A percentile compares a stretch with the other conserved stretches of the same genome.
Evolutionary conservation across 2,113 vertebrate genomes (phyloP).

Genomic region (Xiphophorus couchianus): DNA sequence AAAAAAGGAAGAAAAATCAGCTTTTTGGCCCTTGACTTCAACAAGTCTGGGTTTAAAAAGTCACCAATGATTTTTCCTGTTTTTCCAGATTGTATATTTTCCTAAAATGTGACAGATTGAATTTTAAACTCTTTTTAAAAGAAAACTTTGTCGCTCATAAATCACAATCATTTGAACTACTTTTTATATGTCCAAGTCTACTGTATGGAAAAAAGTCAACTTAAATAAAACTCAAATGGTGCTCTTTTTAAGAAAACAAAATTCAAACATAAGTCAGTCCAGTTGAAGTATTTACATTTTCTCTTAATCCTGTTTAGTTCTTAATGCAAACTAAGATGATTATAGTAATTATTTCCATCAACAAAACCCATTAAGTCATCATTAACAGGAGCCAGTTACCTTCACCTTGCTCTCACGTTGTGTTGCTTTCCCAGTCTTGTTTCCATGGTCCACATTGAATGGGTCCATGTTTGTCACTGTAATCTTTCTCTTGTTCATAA

Average conservation of each 20-base stretch:
- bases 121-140: conserved; percentile 83
- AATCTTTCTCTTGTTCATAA: conserved; percentile 85
- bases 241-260: too few species aligned
- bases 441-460: conserved; percentile 88
- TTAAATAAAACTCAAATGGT: not conserved
- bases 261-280: too few species aligned
- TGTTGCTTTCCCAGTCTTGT: conserved; percentile 72
- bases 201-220: not conserved
- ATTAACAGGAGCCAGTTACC: conserved; percentile 79
- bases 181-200: conserved; percentile 20
- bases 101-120: conserved; percentile 86
- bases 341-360: conserved; percentile 72
- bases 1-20: conserved; percentile 63
- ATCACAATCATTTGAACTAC: conserved; percentile 48
- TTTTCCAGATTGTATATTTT: conserved; percentile 80
- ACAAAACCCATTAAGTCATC: conserved; percentile 74
- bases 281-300: conserved; percentile 54
- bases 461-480: conserved; percentile 76
- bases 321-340: conserved; percentile 63
- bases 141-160: conserved; percentile 41
- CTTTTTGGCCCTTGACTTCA: conserved; percentile 86
- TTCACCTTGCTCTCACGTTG: conserved; percentile 91
- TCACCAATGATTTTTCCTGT: conserved; percentile 64
- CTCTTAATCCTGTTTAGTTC: conserved; percentile 16
- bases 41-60: conserved; percentile 83